Evolutionary conservation across 2,797 vertebrate genomes (phyloP).

Genomic region (Liparis tanakae): DNA sequence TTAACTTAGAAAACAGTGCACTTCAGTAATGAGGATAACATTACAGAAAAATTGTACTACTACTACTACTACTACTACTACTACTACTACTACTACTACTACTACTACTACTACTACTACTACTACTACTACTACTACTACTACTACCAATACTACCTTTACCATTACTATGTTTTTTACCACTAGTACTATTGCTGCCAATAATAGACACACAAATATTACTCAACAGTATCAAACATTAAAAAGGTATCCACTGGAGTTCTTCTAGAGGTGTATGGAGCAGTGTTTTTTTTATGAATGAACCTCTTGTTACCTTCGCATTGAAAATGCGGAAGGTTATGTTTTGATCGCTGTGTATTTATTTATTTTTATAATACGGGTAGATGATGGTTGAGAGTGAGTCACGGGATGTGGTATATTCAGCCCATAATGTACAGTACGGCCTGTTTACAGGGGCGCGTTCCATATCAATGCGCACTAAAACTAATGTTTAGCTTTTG

Average conservation of each 20-base stretch:
- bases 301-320: no score
- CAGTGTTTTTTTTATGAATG: neutral
- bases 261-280: neutral
- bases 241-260: slow-evolving; percentile 3
- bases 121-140: neutral
- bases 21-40: neutral
- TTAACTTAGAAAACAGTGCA: neutral
- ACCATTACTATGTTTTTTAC: neutral
- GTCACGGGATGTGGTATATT: no score
- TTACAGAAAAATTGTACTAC: neutral
- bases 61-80: no score
- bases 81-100: neutral
- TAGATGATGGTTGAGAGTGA: no score
- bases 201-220: neutral
- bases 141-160: neutral
- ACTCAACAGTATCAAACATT: neutral
- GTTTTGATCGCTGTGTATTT: no score
- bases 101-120: neutral
- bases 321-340: no score
- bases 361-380: no score
- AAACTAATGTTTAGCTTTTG: no score
- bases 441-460: no score
- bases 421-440: no score
- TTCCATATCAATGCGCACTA: no score
- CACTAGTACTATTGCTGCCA: neutral